A percentile compares a stretch with the other conserved stretches of the same genome.
Evolutionary conservation across 1,140 invertebrate genomes (phyloP).

Genomic region (Eriosoma lanigerum): DNA sequence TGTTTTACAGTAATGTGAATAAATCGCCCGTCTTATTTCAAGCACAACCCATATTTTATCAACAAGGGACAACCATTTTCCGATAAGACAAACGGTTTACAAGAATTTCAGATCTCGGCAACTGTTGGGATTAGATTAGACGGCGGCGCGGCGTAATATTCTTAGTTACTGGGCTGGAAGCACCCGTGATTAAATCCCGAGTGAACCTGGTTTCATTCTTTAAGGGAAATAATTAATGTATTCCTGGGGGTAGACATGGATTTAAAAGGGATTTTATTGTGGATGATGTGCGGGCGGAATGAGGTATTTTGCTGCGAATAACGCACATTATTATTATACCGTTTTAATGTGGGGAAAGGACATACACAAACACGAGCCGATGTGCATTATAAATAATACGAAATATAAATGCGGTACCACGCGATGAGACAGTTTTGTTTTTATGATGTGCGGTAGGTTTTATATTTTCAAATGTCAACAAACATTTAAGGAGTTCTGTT

Average conservation of each 20-base stretch:
- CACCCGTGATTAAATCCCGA: slow-evolving; percentile 39
- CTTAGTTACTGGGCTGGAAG: slow-evolving; percentile 46
- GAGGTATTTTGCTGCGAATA: neutral
- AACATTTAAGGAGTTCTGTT: slow-evolving; percentile 48
- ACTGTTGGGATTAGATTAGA: slow-evolving; percentile 46
- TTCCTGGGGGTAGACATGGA: slow-evolving; percentile 25
- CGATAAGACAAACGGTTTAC: slow-evolving; percentile 45
- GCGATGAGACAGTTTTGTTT: slow-evolving; percentile 43
- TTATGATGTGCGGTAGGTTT: slow-evolving; percentile 40
- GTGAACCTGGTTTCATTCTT: slow-evolving; percentile 31
- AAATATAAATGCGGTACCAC: neutral
- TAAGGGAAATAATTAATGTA: slow-evolving; percentile 49
- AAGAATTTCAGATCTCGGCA: slow-evolving; percentile 35
- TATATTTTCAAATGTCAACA: slow-evolving; percentile 49
- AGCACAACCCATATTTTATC: slow-evolving; percentile 22
- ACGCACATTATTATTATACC: slow-evolving; percentile 5
- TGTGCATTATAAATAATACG: neutral
- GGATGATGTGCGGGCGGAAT: neutral
- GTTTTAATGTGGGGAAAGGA: neutral
- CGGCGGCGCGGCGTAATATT: slow-evolving; percentile 18
- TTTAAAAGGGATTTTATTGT: slow-evolving; percentile 18
- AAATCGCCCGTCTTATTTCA: slow-evolving; percentile 19
- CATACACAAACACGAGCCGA: neutral
- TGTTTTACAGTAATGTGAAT: slow-evolving; percentile 29
- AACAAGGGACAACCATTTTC: slow-evolving; percentile 42